Percentiles rank a stretch among this genome's conserved stretches.
phyloP scores from a whole-genome alignment of 1,140 invertebrate genomes.

The Conus betulinus region DNA sequence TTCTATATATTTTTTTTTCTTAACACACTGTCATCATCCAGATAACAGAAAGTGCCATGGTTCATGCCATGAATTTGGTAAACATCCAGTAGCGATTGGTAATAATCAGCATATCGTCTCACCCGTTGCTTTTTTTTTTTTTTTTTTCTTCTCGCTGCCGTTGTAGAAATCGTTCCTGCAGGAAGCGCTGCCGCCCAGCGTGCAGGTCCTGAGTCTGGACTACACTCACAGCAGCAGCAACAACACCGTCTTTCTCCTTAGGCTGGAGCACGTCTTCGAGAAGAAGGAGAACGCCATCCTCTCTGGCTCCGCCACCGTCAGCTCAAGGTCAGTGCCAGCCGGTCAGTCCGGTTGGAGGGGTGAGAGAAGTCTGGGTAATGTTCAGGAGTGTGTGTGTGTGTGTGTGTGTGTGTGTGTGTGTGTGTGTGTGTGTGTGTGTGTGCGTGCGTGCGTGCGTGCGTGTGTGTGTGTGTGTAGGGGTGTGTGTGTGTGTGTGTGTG shows the following conservation, averaged over 20 bases:
- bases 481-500: too few relatives aligned
- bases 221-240: slow-evolving; percentile 82
- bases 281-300: slow-evolving; percentile 79
- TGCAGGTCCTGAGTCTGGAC: slow-evolving; percentile 91
- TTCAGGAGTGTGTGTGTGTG: too few relatives aligned
- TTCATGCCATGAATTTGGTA: too few relatives aligned
- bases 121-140: background rate
- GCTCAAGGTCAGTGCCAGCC: background rate
- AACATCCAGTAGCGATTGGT: background rate
- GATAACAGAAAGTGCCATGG: too few relatives aligned
- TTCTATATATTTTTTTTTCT: too few relatives aligned
- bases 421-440: too few relatives aligned
- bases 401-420: too few relatives aligned
- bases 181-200: slow-evolving; percentile 83
- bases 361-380: background rate
- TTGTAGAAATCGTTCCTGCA: slow-evolving; percentile 76
- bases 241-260: slow-evolving; percentile 79
- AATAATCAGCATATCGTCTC: background rate
- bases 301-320: background rate
- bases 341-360: too few relatives aligned
- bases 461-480: background rate
- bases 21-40: too few relatives aligned
- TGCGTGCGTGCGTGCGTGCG: background rate
- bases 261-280: slow-evolving; percentile 92
- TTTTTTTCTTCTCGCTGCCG: slow-evolving; percentile 40